Percentiles rank a stretch among this genome's conserved stretches.
Evolutionary conservation across 2,888 invertebrate species (phyloP).

Genomic region (Nemoura dubitans): DNA sequence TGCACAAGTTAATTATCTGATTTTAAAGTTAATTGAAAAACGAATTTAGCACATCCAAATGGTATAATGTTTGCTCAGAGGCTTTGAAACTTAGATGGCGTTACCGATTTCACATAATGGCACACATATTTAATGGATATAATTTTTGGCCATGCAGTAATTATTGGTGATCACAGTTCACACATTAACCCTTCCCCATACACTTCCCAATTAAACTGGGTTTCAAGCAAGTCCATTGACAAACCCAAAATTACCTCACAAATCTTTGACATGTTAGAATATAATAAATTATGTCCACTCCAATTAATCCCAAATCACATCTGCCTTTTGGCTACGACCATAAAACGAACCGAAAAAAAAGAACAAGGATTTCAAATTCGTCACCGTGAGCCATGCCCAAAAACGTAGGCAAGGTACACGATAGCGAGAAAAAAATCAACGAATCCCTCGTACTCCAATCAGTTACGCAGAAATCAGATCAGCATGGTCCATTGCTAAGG

Average conservation of each 20-base stretch:
- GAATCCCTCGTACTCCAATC: background rate
- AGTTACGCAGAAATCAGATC: background rate
- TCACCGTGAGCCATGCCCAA: background rate
- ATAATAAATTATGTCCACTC: background rate
- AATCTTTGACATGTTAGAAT: background rate
- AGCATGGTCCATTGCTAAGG: background rate
- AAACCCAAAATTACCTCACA: background rate
- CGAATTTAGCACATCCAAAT: background rate
- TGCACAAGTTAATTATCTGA: background rate
- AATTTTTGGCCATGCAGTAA: background rate
- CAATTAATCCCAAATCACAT: background rate
- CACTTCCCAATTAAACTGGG: too few relatives aligned
- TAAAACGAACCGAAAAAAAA: background rate
- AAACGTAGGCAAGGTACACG: background rate
- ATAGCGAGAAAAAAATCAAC: background rate
- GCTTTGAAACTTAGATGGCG: background rate
- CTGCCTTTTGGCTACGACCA: background rate
- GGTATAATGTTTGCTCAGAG: background rate
- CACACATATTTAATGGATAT: background rate
- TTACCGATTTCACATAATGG: background rate
- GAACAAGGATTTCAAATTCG: background rate
- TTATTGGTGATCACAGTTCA: background rate
- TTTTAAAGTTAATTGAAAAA: conserved; percentile 3
- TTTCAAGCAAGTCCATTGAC: background rate
- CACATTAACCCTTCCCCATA: too few relatives aligned